Evolutionary conservation across 2,113 vertebrate genomes (phyloP).

Genomic region (Mesitornis unicolor): DNA sequence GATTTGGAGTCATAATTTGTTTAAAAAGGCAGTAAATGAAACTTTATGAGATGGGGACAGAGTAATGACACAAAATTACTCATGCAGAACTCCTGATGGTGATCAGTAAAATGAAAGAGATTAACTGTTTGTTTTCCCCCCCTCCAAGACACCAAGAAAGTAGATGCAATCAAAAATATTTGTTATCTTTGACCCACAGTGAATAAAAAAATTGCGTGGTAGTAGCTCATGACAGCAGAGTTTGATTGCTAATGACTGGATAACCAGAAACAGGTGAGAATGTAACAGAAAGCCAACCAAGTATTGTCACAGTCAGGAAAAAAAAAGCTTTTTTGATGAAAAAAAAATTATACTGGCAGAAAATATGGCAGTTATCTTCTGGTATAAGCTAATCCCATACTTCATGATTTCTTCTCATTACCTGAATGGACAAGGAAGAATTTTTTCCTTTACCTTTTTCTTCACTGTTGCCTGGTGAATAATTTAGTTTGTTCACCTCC

Average conservation of each 20-base stretch:
- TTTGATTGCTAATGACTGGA: slow-evolving; percentile 30
- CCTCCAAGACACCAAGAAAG: not conserved
- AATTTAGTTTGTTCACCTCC: not conserved
- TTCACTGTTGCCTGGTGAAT: not conserved
- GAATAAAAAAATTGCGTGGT: slow-evolving; percentile 1
- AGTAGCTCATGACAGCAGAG: not conserved
- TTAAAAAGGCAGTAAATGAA: slow-evolving; percentile 74
- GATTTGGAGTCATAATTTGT: slow-evolving; percentile 70
- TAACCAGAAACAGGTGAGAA: slow-evolving; percentile 12
- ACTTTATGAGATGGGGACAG: slow-evolving; percentile 62
- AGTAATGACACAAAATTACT: slow-evolving; percentile 60
- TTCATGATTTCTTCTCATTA: not conserved
- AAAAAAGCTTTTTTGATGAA: not conserved
- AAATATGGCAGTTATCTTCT: not conserved
- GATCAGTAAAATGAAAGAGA: slow-evolving; percentile 69
- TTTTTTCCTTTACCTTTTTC: not conserved
- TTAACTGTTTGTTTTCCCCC: slow-evolving; percentile 25
- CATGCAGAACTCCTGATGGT: slow-evolving; percentile 63
- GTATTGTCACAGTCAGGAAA: not conserved
- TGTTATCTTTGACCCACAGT: slow-evolving; percentile 33
- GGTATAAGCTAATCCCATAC: not conserved
- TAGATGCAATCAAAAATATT: slow-evolving; percentile 26
- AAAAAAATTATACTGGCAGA: not conserved
- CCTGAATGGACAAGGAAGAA: not conserved
- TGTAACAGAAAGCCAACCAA: not conserved